Conservation (phyloP, 2,797 vertebrate genomes). For the Euthynnus affinis region DNA sequence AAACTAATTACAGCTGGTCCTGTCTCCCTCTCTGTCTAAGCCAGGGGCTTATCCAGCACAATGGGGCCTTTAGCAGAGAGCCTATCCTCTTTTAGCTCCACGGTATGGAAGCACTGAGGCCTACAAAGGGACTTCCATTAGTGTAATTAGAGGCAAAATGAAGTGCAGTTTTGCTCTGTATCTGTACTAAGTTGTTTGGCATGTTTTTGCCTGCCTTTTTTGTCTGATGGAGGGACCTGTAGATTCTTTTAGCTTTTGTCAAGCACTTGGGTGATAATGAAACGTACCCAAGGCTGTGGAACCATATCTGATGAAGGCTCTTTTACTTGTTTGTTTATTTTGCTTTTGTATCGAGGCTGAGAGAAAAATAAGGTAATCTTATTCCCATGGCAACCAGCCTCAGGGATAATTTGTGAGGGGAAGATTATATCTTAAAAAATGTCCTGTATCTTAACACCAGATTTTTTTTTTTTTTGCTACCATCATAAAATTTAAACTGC, state of each 20-base stretch:
- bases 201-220: slow-evolving; percentile 57
- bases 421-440: slow-evolving; percentile 62
- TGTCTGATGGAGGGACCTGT: slow-evolving; percentile 56
- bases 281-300: slow-evolving; percentile 52
- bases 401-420: slow-evolving; percentile 42
- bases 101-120: slow-evolving; percentile 70
- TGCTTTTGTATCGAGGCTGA: slow-evolving; percentile 53
- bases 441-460: slow-evolving; percentile 24
- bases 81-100: slow-evolving; percentile 72
- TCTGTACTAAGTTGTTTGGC: slow-evolving; percentile 77
- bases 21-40: slow-evolving; percentile 75
- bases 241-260: slow-evolving; percentile 63
- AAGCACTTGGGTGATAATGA: slow-evolving; percentile 68
- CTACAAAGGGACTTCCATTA: slow-evolving; percentile 86
- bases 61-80: slow-evolving; percentile 80
- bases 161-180: slow-evolving; percentile 81
- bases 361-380: slow-evolving; percentile 66
- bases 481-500: slow-evolving; percentile 18
- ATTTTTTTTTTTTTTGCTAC: slow-evolving; percentile 1
- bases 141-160: slow-evolving; percentile 86
- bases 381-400: slow-evolving; percentile 63
- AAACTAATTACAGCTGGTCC: slow-evolving; percentile 85
- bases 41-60: slow-evolving; percentile 82
- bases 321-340: slow-evolving; percentile 63
- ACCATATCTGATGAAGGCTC: slow-evolving; percentile 54